Base-by-base conservation (phyloP, 2,797 vertebrate species). In the Petrocephalus schoutedeni region DNA sequence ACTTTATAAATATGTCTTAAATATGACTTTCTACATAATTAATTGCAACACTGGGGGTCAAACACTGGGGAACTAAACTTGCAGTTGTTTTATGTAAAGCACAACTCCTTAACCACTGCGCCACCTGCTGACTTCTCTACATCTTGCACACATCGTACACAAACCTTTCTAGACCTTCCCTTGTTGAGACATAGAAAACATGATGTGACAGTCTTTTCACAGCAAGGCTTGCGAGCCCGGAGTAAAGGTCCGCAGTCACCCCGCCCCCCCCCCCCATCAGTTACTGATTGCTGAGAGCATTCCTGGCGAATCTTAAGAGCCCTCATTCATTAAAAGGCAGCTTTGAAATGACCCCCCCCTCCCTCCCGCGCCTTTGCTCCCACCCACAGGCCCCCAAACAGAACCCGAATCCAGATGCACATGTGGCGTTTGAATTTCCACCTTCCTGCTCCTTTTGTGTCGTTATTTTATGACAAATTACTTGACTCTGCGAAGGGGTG, bases 401-500 rank as follows among this genome's bases (percentile, higher is more conserved):
- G 32, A 56, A 61, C 51, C 10, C 14, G 19, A 53, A 57, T 14
- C 32, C 51, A 59, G 59, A 84, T 28, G 23, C 87, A 57, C 61
- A 45, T 77, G 53, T 61, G 85, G 12, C 41, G 53, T 49, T 58
- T 86, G 49, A 23, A 12, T 77, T 86, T 71, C 64, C 58, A 77
- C 58, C 84, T 51, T 74, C 84, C 32, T 32, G 64, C 19, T 61
- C 56, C 28, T 80, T 56, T 19, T n/a, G 53, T 56, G 49, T 58
- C 36, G 54, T 80, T 51, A 86, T 80, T 77, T 86, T 54, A 19
- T 86, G 84, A 86, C 84, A 77, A 88, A 88, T 88, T 85, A 86
- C 84, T 77, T n/a, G 32, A 67, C 71, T 77, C 53, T 21, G 28
- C 7, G 14, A 67, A 61, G 10, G 16, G 23, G 36, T 21, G 45